A percentile compares a stretch with the other conserved stretches of the same genome.
Evolutionary conservation across 2,797 vertebrate genomes (phyloP).

Genomic region (Threskiornis aethiopicus): DNA sequence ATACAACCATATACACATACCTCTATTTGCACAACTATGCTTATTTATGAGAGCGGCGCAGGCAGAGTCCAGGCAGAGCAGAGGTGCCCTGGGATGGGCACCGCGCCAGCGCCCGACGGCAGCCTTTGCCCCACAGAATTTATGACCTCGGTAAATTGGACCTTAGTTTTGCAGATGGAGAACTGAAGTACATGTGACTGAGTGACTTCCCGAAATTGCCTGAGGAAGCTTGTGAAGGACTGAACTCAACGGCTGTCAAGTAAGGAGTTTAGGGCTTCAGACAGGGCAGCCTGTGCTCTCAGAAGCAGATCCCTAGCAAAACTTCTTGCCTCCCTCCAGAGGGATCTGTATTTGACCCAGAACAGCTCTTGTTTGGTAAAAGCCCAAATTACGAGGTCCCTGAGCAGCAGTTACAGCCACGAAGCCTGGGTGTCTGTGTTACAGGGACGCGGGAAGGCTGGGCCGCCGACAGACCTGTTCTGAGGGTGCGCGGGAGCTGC

Average conservation of each 20-base stretch:
- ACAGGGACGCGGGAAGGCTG: not conserved
- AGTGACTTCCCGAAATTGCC: fast-evolving
- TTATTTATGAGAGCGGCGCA: not conserved
- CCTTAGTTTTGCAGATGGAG: not conserved
- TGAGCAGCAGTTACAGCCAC: not conserved
- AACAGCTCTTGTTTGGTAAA: not conserved
- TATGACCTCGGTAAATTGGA: not conserved
- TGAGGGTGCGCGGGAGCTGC: fast-evolving
- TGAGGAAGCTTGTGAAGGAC: fast-evolving
- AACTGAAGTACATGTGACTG: not conserved
- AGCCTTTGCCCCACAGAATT: not conserved
- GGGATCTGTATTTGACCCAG: not conserved
- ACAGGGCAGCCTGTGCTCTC: not conserved
- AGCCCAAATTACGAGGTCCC: fast-evolving
- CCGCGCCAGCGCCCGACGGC: fast-evolving
- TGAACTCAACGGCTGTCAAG: not conserved
- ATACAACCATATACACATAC: not conserved
- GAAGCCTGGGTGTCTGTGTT: not conserved
- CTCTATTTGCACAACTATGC: not conserved
- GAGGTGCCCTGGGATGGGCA: not conserved
- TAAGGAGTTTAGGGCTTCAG: not conserved
- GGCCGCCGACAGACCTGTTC: fast-evolving
- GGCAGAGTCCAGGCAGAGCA: conserved; percentile 9
- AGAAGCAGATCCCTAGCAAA: not conserved
- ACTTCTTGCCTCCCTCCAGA: not conserved